Conservation (phyloP, 2,113 vertebrate species). For the Cinclus mexicanus region DNA sequence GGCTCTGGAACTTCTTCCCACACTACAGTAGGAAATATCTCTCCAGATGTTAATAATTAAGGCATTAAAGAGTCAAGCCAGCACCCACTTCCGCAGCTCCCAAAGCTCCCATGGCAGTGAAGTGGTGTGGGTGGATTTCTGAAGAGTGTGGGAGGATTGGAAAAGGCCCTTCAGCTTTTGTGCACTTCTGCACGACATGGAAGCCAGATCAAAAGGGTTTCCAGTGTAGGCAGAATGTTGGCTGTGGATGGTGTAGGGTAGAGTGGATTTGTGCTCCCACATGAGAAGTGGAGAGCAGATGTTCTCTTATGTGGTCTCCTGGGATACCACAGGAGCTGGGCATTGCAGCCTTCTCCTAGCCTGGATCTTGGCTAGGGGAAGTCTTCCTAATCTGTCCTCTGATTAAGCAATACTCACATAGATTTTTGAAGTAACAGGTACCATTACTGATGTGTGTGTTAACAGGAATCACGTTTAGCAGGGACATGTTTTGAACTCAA, state of each 20-base stretch:
- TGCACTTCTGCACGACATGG: not conserved
- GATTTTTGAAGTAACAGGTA: not conserved
- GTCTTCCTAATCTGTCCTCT: not conserved
- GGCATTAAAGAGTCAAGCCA: slow-evolving; percentile 45
- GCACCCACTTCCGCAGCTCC: slow-evolving; percentile 40
- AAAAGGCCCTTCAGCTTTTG: not conserved
- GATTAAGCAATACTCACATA: not conserved
- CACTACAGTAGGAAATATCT: not conserved
- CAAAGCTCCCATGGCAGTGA: not conserved
- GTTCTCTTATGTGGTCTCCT: not conserved
- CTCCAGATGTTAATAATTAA: slow-evolving; percentile 63
- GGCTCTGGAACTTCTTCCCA: slow-evolving; percentile 45
- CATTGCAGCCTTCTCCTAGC: not conserved
- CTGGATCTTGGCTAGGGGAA: not conserved
- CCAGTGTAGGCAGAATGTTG: not conserved
- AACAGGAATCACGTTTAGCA: not conserved
- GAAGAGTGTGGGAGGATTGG: slow-evolving; percentile 34
- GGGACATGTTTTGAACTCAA: not conserved
- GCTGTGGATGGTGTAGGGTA: not conserved
- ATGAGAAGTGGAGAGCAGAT: not conserved
- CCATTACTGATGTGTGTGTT: not conserved
- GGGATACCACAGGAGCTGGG: not conserved
- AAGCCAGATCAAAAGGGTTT: slow-evolving; percentile 30
- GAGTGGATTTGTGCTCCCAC: not conserved
- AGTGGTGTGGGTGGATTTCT: slow-evolving; percentile 2